Conservation (phyloP, 2,888 invertebrate species). For the Campoplex capitator region DNA sequence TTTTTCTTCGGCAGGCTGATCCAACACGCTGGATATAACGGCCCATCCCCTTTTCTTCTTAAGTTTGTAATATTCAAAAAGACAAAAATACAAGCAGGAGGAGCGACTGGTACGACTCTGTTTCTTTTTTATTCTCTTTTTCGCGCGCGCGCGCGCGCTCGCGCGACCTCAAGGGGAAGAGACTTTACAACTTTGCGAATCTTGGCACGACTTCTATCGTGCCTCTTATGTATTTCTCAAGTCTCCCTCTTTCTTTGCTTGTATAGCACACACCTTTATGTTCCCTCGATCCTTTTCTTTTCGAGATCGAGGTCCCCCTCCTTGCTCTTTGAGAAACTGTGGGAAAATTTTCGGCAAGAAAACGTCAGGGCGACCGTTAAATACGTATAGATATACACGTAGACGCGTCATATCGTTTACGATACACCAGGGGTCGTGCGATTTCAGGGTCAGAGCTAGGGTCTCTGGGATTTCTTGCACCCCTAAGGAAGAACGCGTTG, state of each 20-base stretch:
- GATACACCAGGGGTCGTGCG: slow-evolving; percentile 73
- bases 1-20: slow-evolving; percentile 66
- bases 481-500: slow-evolving; percentile 57
- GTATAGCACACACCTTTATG: neutral
- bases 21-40: slow-evolving; percentile 30
- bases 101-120: slow-evolving; percentile 37
- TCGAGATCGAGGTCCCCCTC: slow-evolving; percentile 20
- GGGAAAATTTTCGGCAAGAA: slow-evolving; percentile 72
- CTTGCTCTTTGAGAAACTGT: slow-evolving; percentile 65
- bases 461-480: slow-evolving; percentile 66
- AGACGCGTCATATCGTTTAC: slow-evolving; percentile 10
- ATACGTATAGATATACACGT: slow-evolving; percentile 39
- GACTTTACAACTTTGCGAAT: slow-evolving; percentile 72
- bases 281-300: slow-evolving; percentile 45
- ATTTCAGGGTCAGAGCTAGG: slow-evolving; percentile 76
- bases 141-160: neutral
- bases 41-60: slow-evolving; percentile 39
- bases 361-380: slow-evolving; percentile 62
- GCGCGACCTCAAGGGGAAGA: slow-evolving; percentile 14
- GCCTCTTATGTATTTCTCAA: slow-evolving; percentile 45
- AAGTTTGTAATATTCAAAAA: slow-evolving; percentile 43
- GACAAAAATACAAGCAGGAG: slow-evolving; percentile 43
- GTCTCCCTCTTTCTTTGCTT: neutral
- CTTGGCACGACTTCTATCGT: slow-evolving; percentile 61
- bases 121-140: slow-evolving; percentile 25